Evolutionary conservation across 2,888 invertebrate genomes (phyloP).

Genomic region (Lampropteryx suffumata): DNA sequence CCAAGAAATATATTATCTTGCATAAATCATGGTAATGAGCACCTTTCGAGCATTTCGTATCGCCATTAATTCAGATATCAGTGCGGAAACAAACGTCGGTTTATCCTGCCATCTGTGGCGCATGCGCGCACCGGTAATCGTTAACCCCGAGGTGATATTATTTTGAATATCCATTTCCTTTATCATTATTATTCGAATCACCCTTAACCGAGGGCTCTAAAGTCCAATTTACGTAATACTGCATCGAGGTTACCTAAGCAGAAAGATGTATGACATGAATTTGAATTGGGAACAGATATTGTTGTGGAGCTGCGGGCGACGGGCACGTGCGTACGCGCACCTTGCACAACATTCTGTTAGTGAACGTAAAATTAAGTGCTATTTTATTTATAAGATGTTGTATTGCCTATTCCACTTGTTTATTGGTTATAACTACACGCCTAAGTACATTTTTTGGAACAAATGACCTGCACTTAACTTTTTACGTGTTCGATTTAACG

Average conservation of each 20-base stretch:
- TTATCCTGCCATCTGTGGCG: conserved; percentile 80
- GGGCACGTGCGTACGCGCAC: conserved; percentile 79
- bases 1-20: conserved; percentile 75
- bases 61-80: conserved; percentile 83
- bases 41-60: conserved; percentile 81
- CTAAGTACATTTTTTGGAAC: conserved; percentile 36
- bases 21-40: conserved; percentile 82
- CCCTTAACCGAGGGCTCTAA: conserved; percentile 64
- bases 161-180: conserved; percentile 80
- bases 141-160: conserved; percentile 83
- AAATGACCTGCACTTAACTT: conserved; percentile 35
- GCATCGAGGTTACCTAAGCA: conserved; percentile 53
- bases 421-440: conserved; percentile 36
- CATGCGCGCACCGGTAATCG: conserved; percentile 81
- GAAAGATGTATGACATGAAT: conserved; percentile 80
- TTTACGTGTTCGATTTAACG: conserved; percentile 33
- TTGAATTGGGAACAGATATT: conserved; percentile 77
- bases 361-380: conserved; percentile 60
- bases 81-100: conserved; percentile 83
- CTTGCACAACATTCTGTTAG: conserved; percentile 69
- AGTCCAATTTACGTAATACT: conserved; percentile 68
- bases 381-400: conserved; percentile 60
- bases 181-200: conserved; percentile 74
- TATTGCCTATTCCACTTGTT: conserved; percentile 45
- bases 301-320: conserved; percentile 67